A percentile compares a stretch with the other conserved stretches of the same genome.
Conservation (phyloP, 2,888 invertebrate genomes). For the Parnassius orleans region DNA sequence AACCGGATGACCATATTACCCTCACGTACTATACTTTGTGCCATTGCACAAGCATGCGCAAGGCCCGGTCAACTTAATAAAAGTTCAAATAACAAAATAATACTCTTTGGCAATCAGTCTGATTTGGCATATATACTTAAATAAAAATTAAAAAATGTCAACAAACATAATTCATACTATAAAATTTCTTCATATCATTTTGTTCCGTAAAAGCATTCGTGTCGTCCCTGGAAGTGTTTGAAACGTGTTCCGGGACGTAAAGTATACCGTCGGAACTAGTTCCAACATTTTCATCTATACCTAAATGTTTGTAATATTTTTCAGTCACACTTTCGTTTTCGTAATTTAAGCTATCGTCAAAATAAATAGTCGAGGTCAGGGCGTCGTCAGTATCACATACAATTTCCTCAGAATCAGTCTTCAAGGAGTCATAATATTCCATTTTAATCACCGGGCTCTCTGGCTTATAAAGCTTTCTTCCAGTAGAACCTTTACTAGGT, state of each 20-base stretch:
- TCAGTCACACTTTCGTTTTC: slow-evolving; percentile 38
- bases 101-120: slow-evolving; percentile 70
- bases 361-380: slow-evolving; percentile 54
- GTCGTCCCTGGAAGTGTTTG: slow-evolving; percentile 29
- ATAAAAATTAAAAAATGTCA: slow-evolving; percentile 38
- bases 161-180: slow-evolving; percentile 59
- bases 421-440: slow-evolving; percentile 46
- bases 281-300: slow-evolving; percentile 41
- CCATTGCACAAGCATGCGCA: slow-evolving; percentile 32
- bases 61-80: slow-evolving; percentile 14
- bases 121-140: slow-evolving; percentile 39
- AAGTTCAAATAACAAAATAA: slow-evolving; percentile 51
- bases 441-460: slow-evolving; percentile 41
- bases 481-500: slow-evolving; percentile 47
- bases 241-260: slow-evolving; percentile 30
- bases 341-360: slow-evolving; percentile 59
- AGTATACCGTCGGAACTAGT: slow-evolving; percentile 39
- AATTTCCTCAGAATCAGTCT: slow-evolving; percentile 38
- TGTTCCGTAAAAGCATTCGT: slow-evolving; percentile 41
- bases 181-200: slow-evolving; percentile 59
- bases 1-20: too few species aligned
- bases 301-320: slow-evolving; percentile 48
- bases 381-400: slow-evolving; percentile 41
- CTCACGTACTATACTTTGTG: slow-evolving; percentile 27
- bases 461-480: slow-evolving; percentile 59